Base-by-base conservation (phyloP, 2,797 vertebrate genomes). In the Hippopotamyrus pictus region DNA sequence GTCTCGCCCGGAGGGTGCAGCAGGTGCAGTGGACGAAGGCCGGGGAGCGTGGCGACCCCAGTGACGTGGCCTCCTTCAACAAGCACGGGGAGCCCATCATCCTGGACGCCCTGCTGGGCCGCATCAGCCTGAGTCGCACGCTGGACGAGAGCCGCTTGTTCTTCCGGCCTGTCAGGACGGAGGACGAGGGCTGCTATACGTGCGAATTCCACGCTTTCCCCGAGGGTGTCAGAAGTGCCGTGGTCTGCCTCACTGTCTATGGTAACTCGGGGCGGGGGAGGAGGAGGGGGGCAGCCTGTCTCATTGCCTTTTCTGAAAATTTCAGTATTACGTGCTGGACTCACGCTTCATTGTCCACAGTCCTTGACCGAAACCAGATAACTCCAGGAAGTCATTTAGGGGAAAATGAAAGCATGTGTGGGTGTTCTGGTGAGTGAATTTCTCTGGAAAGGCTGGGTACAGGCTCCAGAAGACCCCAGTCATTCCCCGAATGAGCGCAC, bases 111-210 rank as follows among this genome's bases (percentile, higher is more conserved):
- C 95, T 94, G 90, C 33, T 0, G 9, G 92, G 73, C 0, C 93
- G 94, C 1, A 88, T 94, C 0, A 90, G 88, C 48, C 89, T 97
- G 89, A 95, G 93, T 90, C 87, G 0, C 1, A 93, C 93, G 1
- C 90, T 96, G 86, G 92, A 89, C 0, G 88, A 94, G 86, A 95
- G 92, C 12, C 90, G 88, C 69, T 93, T 97, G 46, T 93, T 90
- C 90, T 91, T 97, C 89, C 22, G 46, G 76, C 11, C 73, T 3
- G 93, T 95, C 25, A 90, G 85, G 65, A 93, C 92, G 1, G 94
- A 96, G 90, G 96, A 96, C 0, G 96, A 97, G 89, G 96, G 92
- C 37, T 96, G 96, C 93, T 97, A 97, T 93, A 95, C 94, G 90
- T 97, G 96, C 17, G 93, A 95, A 90, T 96, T 96, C 88, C 94